phyloP scores from a whole-genome alignment of 2,888 invertebrate species.

The Brenthis ino region DNA sequence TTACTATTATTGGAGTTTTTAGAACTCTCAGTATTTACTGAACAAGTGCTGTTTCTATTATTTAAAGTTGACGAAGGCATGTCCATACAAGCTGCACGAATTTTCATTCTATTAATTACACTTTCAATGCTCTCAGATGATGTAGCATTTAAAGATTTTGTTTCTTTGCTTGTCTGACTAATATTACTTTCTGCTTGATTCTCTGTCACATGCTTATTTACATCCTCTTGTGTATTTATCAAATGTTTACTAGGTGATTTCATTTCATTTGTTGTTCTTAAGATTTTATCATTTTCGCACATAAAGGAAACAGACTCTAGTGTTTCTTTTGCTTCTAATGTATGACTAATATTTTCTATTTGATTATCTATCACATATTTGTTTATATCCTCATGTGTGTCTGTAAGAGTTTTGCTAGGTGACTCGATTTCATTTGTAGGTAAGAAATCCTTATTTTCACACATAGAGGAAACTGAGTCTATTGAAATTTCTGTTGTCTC shows the following conservation, averaged over 20 bases:
- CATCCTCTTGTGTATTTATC: constrained; percentile 25
- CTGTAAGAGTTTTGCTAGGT: constrained; percentile 2
- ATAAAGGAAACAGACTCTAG: constrained; percentile 9
- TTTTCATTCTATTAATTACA: constrained; percentile 32
- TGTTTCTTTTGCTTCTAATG: constrained; percentile 19
- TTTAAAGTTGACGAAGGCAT: background rate
- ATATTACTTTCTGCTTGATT: constrained; percentile 13
- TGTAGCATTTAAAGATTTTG: constrained; percentile 14
- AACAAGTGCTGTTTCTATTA: background rate
- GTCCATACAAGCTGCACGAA: constrained; percentile 17
- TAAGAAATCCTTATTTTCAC: background rate
- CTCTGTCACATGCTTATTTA: constrained; percentile 3
- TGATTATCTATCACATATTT: constrained; percentile 1
- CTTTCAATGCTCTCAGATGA: constrained; percentile 33
- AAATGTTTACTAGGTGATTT: background rate
- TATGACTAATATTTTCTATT: constrained; percentile 16
- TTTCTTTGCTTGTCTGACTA: constrained; percentile 25
- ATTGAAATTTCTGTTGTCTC: constrained; percentile 21
- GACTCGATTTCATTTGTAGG: background rate
- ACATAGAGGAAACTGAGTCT: constrained; percentile 1
- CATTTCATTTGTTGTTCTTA: background rate
- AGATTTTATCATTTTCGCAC: background rate
- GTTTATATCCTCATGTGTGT: constrained; percentile 23
- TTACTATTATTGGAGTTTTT: background rate
- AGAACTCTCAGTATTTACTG: background rate